Conservation (phyloP, 2,888 invertebrate species). For the Oegoconia quadripuncta region DNA sequence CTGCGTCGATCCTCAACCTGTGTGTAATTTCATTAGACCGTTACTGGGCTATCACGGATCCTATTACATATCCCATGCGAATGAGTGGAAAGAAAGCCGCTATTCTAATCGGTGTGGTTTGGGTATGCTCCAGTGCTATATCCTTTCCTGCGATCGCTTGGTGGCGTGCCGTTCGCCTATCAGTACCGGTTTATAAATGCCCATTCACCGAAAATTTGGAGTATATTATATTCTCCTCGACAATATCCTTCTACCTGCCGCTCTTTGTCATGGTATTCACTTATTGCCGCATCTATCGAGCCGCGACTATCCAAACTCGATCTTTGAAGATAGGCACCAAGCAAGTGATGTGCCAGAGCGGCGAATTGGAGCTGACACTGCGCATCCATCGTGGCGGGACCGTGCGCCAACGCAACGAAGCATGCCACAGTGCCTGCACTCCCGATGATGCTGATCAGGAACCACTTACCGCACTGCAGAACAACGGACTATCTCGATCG, state of each 20-base stretch:
- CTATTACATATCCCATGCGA: constrained; percentile 96
- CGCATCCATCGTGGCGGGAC: constrained; percentile 96
- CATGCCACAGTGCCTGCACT: constrained; percentile 79
- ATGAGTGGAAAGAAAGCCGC: constrained; percentile 95
- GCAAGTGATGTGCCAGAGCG: constrained; percentile 90
- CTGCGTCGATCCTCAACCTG: constrained; percentile 97
- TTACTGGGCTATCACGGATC: constrained; percentile 99
- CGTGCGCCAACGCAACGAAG: constrained; percentile 79
- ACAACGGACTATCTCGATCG: constrained; percentile 86
- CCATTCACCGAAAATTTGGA: constrained; percentile 97
- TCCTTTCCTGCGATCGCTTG: constrained; percentile 98
- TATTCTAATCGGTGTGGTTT: constrained; percentile 94
- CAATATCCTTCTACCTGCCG: constrained; percentile 98
- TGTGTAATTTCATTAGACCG: constrained; percentile 98
- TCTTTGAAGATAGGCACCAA: constrained; percentile 95
- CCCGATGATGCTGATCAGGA: constrained; percentile 85
- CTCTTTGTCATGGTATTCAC: constrained; percentile 98
- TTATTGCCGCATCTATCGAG: constrained; percentile 96
- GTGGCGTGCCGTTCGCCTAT: constrained; percentile 94
- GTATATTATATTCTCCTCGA: constrained; percentile 97
- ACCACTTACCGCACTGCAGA: constrained; percentile 86
- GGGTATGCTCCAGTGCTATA: constrained; percentile 97
- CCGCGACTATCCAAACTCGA: constrained; percentile 94
- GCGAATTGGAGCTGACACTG: constrained; percentile 92
- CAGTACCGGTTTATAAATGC: constrained; percentile 91